phyloP scores from a whole-genome alignment of 2,888 invertebrate genomes.

The Lycaena phlaeas region DNA sequence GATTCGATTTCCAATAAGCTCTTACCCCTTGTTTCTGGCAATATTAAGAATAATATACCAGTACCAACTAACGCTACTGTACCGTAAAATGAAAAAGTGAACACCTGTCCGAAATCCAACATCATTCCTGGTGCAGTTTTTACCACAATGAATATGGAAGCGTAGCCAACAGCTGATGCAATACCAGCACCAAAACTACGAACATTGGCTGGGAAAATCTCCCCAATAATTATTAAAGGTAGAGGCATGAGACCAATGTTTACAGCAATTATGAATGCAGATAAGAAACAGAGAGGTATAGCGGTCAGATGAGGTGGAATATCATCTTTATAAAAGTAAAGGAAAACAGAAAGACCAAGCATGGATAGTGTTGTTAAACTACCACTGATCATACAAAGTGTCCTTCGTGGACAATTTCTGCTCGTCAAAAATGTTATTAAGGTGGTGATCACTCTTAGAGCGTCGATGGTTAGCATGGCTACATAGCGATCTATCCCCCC shows the following conservation, averaged over 20 bases:
- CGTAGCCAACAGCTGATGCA: constrained; percentile 1
- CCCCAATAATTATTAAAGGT: neutral
- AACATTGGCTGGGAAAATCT: constrained; percentile 1
- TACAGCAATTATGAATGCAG: constrained; percentile 3
- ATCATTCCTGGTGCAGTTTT: constrained; percentile 4
- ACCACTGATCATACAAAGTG: constrained; percentile 1
- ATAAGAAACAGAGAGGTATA: constrained; percentile 2
- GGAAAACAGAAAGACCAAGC: constrained; percentile 3
- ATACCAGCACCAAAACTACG: constrained; percentile 5
- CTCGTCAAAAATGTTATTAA: constrained; percentile 3
- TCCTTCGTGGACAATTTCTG: constrained; percentile 4
- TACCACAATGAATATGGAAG: constrained; percentile 3
- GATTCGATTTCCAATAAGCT: constrained; percentile 3
- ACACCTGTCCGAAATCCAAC: constrained; percentile 1
- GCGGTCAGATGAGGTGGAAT: neutral
- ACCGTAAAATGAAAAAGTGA: constrained; percentile 4
- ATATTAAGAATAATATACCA: neutral
- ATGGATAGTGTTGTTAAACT: constrained; percentile 3
- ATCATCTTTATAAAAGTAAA: neutral
- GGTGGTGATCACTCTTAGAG: constrained; percentile 1
- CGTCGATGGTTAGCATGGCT: constrained; percentile 1
- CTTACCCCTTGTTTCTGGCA: constrained; percentile 4
- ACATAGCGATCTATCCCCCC: constrained; percentile 6
- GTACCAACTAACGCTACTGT: constrained; percentile 3
- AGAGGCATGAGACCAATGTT: constrained; percentile 6